A percentile compares a stretch with the other conserved stretches of the same genome.
phyloP scores from a whole-genome alignment of 2,888 invertebrate genomes.

The Eilema sororculum region DNA sequence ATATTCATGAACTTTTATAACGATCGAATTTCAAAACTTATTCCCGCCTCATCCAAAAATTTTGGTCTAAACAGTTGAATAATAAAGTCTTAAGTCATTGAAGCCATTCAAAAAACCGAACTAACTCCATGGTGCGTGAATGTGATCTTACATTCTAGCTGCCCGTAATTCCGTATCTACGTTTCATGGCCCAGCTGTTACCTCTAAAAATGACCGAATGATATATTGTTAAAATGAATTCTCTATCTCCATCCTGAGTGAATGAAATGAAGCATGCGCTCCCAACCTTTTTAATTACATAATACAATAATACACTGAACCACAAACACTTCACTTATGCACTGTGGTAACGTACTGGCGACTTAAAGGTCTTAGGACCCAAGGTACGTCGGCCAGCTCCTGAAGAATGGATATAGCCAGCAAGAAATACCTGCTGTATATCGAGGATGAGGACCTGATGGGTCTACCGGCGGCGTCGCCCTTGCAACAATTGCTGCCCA shows the following conservation, averaged over 20 bases:
- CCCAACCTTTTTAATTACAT: conserved; percentile 43
- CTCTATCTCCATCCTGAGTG: conserved; percentile 32
- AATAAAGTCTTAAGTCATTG: no score
- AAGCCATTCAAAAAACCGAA: not conserved
- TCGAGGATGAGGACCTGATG: conserved; percentile 79
- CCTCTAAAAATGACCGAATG: conserved; percentile 7
- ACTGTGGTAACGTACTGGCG: conserved; percentile 71
- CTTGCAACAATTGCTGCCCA: conserved; percentile 89
- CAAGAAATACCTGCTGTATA: conserved; percentile 84
- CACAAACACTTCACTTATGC: conserved; percentile 57
- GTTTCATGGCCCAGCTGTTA: not conserved
- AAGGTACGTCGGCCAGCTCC: conserved; percentile 72
- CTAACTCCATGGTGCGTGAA: not conserved
- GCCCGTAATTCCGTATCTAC: not conserved
- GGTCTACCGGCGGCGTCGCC: conserved; percentile 83
- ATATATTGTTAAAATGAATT: conserved; percentile 30
- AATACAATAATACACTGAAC: conserved; percentile 52
- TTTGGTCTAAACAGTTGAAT: no score
- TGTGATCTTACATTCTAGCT: no score
- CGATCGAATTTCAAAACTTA: not conserved
- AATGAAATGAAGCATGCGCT: conserved; percentile 43
- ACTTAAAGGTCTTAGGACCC: conserved; percentile 67
- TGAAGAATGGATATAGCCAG: conserved; percentile 71
- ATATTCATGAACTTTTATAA: no score
- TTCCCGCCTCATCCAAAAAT: not conserved